Base-by-base conservation (phyloP, 2,888 invertebrate species). In the Phyto melanocephala region DNA sequence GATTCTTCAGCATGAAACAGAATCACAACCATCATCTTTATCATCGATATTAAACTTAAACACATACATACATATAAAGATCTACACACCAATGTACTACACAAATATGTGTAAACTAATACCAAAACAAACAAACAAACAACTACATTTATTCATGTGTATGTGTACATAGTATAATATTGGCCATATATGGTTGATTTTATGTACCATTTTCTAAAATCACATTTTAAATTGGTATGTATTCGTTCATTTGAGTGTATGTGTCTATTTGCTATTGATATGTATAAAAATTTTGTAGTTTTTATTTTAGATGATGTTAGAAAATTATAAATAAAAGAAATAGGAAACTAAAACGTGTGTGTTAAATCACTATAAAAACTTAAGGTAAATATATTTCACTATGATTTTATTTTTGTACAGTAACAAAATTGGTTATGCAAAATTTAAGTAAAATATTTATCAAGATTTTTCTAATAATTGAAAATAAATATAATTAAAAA, bases 191-290 rank as follows among this genome's bases (percentile, higher is more conserved):
- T 63, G 56, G 20, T 63, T 62, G 68, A 37, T 70, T 80, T 65
- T 76, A 76, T 76, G 58, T 65, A 28, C 17, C 58, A 80, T 50
- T 70, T 80, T 75, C n/a, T 56, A 63, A 80, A 80, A 80, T 70
- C 56, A 80, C 68, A 75, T 70, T 47, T 58, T 33, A 40, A 70
- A 70, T 58, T 40, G 62, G 3, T 47, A 1, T 62, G 42, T 63
- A 20, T 13, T 35, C 22, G 17, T 79, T 56, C 28, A 22, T 37
- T 52, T 47, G 17, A 17, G 6, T 37, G 11, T 28, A 15, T 17
- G 17, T 45, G 15, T 56, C 4, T 50, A 33, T 45, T 2, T 47
- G 4, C 35, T 17, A 67, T 42, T 70, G 68, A 42, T 63, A 10
- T 71, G 6, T 78, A 22, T 47, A 47, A 7, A 13, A 17, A 28